phyloP scores from a whole-genome alignment of 2,888 invertebrate species.

The Tenthredo livida region DNA sequence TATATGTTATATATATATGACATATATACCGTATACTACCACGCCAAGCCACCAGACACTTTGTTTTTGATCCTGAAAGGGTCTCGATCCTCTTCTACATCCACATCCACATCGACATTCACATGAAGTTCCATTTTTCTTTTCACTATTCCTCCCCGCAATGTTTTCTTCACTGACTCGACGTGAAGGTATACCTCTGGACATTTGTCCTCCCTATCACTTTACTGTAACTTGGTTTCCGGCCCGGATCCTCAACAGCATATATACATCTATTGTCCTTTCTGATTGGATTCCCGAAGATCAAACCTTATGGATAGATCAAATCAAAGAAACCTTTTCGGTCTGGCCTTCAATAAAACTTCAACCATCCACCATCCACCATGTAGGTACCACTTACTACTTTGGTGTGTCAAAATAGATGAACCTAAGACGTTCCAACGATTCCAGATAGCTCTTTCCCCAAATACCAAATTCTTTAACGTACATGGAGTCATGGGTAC shows the following conservation, averaged over 20 bases:
- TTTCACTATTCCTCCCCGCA: background rate
- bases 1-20: background rate
- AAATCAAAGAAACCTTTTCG: background rate
- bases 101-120: background rate
- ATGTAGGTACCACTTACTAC: too few species aligned
- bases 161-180: background rate
- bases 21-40: background rate
- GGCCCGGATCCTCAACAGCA: background rate
- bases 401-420: background rate
- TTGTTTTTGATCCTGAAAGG: slow-evolving; percentile 30
- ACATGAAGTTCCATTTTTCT: slow-evolving; percentile 17
- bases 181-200: background rate
- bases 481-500: background rate
- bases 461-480: background rate
- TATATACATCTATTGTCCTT: slow-evolving; percentile 20
- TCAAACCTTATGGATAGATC: slow-evolving; percentile 28
- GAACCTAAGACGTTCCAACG: background rate
- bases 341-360: slow-evolving; percentile 14
- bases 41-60: background rate
- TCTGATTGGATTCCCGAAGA: slow-evolving; percentile 13
- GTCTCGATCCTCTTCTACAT: background rate
- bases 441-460: background rate
- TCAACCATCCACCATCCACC: background rate
- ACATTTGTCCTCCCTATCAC: slow-evolving; percentile 22
- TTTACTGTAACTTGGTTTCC: slow-evolving; percentile 22